Evolutionary conservation across 2,797 vertebrate genomes (phyloP), one percentile per base, ranked within the genome.

Genomic region (Labeo calbasu): DNA sequence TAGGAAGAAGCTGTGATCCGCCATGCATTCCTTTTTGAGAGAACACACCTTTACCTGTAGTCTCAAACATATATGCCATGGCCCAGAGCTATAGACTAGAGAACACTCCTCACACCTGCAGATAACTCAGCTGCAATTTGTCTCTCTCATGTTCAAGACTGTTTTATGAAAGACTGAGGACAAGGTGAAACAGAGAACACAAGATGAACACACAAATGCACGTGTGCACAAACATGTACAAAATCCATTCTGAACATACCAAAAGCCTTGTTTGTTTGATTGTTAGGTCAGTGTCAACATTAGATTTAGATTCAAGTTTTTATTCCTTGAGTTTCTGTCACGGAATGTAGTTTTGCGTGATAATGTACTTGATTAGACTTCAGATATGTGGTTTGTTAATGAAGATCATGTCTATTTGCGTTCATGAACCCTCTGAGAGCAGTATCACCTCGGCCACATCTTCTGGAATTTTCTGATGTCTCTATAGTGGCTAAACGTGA

Each of bases 91-190:
- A 78, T 51, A 81, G 79, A 71, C 19, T 84, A 55, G 25, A 69
- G 51, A 68, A 68, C 50, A 81, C 73, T 68, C 69, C 78, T 77
- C 91, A 95, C 94, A 96, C 93, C 95, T 94, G 93, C 78, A 88
- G 92, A 87, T 84, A 77, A 81, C 93, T 92, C 91, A 90, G 92
- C 91, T 91, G 92, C 93, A 94, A 95, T 95, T 95, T 95, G 95
- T 95, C 92, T 94, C 92, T 89, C 92, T 92, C 92, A 90, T 95
- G 94, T 95, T 94, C 92, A 90, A 92, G 92, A 91, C 53, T 94
- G 94, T 94, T 94, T 95, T 93, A 94, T 94, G 92, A 94, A 92
- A 91, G 90, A 90, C 89, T 87, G 89, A 92, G 89, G 91, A 94
- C 93, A 93, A 94, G 93, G 94, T 94, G 91, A 95, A 94, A 91